phyloP scores from a whole-genome alignment of 2,888 invertebrate genomes.

The Sesamia inferens region DNA sequence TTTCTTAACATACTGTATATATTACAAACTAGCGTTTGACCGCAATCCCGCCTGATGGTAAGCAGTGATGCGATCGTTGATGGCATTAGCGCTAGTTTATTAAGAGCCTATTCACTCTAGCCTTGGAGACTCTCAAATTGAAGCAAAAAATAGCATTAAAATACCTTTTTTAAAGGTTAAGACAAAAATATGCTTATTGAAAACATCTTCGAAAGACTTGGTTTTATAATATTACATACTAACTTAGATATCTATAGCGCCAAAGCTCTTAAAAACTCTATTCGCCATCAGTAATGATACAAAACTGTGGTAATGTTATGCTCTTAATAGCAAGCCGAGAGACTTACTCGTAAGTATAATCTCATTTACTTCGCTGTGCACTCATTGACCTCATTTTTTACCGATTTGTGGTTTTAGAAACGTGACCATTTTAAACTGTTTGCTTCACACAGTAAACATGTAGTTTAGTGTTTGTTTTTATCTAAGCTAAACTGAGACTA shows the following conservation, averaged over 20 bases:
- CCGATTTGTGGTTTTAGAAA: slow-evolving; percentile 59
- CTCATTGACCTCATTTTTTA: slow-evolving; percentile 56
- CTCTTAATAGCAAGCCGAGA: neutral
- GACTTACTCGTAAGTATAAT: slow-evolving; percentile 29
- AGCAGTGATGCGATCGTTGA: no score
- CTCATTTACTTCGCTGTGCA: slow-evolving; percentile 42
- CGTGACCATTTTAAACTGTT: slow-evolving; percentile 52
- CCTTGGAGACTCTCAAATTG: no score
- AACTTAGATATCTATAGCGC: no score
- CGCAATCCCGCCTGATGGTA: no score
- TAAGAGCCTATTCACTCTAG: no score
- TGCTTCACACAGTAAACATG: slow-evolving; percentile 51
- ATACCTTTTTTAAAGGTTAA: no score
- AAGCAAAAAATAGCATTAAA: no score
- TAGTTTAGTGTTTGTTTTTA: slow-evolving; percentile 36
- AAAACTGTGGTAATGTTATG: neutral
- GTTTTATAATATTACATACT: neutral
- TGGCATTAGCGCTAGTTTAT: no score
- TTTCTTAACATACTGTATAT: no score
- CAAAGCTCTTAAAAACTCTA: neutral
- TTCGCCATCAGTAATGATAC: neutral
- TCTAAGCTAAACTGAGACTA: neutral
- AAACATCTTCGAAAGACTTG: neutral
- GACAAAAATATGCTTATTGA: neutral
- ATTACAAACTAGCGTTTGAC: no score